phyloP scores from a whole-genome alignment of 2,113 vertebrate species.

The Alouatta palliata region DNA sequence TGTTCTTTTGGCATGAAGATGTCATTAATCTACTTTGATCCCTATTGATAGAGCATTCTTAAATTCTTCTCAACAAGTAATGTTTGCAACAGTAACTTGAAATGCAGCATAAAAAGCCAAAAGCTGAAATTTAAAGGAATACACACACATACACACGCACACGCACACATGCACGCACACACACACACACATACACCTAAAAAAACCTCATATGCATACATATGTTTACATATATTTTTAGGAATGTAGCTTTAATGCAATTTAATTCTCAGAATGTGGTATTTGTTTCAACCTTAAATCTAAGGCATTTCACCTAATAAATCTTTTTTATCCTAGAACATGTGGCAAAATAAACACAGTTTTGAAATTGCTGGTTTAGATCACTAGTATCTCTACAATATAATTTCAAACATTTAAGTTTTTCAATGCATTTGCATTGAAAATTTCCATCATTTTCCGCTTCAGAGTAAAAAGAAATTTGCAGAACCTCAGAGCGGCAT shows the following conservation, averaged over 20 bases:
- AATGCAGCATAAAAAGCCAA: conserved; percentile 12
- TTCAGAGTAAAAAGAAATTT: conserved; percentile 30
- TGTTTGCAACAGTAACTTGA: conserved; percentile 34
- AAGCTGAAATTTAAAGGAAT: background rate
- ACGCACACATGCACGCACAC: background rate
- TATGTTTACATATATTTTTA: background rate
- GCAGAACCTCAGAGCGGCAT: conserved; percentile 48
- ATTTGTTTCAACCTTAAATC: conserved; percentile 31
- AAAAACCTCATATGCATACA: background rate
- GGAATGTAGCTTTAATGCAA: conserved; percentile 9
- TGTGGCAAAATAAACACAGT: conserved; percentile 42
- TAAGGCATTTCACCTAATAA: conserved; percentile 32
- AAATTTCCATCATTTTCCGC: conserved; percentile 18
- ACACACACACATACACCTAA: background rate
- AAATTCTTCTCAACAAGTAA: conserved; percentile 51
- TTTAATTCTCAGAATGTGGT: conserved; percentile 57
- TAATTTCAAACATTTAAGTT: conserved; percentile 47
- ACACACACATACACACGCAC: background rate
- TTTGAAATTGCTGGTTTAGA: conserved; percentile 34
- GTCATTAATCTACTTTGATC: conserved; percentile 48
- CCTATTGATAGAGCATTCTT: conserved; percentile 20
- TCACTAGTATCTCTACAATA: conserved; percentile 44
- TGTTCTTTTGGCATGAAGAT: conserved; percentile 36
- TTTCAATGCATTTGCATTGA: conserved; percentile 49
- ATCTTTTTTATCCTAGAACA: background rate